A percentile compares a stretch with the other conserved stretches of the same genome.
phyloP scores from a whole-genome alignment of 2,797 vertebrate genomes.

The Scolopax bukidnonensis region DNA sequence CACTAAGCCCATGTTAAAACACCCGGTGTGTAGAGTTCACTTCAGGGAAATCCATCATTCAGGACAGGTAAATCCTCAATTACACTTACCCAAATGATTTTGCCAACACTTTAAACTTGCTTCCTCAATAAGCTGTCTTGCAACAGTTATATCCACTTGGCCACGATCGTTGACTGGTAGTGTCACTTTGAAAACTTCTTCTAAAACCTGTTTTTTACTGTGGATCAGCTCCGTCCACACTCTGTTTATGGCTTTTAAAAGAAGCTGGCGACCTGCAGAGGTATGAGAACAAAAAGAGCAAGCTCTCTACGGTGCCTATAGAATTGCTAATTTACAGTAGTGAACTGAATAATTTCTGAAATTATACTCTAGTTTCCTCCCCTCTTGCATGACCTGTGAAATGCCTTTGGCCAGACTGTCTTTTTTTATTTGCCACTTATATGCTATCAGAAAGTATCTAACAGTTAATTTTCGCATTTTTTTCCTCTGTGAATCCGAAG shows the following conservation, averaged over 20 bases:
- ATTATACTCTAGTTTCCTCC: neutral
- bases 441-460: neutral
- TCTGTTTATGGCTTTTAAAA: conserved; percentile 96
- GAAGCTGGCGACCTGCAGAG: conserved; percentile 90
- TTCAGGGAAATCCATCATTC: neutral
- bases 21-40: neutral
- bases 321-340: neutral
- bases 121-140: conserved; percentile 91
- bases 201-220: conserved; percentile 94
- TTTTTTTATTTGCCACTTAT: neutral
- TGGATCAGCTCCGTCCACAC: conserved; percentile 99
- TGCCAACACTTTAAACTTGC: conserved; percentile 96
- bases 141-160: conserved; percentile 91
- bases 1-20: neutral
- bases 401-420: neutral
- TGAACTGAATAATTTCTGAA: neutral
- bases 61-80: neutral
- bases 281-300: neutral
- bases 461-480: neutral
- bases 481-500: neutral
- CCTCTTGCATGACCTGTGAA: neutral
- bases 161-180: conserved; percentile 95
- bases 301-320: rapidly evolving
- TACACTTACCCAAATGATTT: conserved; percentile 90
- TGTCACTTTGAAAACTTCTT: conserved; percentile 95